A percentile compares a stretch with the other conserved stretches of the same genome.
phyloP scores from a whole-genome alignment of 2,797 vertebrate species.

The Halcyon smyrnensis region DNA sequence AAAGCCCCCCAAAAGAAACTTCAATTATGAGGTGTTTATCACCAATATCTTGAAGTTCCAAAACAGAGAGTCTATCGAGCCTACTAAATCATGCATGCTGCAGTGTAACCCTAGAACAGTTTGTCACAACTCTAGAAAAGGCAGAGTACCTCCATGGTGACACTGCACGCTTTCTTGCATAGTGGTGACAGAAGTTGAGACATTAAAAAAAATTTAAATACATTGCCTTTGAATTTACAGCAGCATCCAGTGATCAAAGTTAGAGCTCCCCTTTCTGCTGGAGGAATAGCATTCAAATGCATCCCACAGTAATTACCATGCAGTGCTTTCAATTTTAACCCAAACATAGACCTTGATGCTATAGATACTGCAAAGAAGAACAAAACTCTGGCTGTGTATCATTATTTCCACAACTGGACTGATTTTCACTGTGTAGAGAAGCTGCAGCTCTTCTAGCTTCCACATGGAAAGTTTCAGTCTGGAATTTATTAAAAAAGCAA shows the following conservation, averaged over 20 bases:
- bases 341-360: neutral
- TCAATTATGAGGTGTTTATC: neutral
- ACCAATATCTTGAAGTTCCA: neutral
- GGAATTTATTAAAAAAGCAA: conserved; percentile 22
- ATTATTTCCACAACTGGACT: neutral
- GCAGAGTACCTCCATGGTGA: neutral
- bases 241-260: neutral
- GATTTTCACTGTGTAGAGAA: neutral
- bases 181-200: neutral
- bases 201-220: neutral
- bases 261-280: neutral
- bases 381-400: neutral
- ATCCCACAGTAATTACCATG: neutral
- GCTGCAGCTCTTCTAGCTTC: neutral
- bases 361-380: neutral
- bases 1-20: neutral
- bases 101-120: neutral
- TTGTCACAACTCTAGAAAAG: neutral
- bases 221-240: neutral
- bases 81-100: neutral
- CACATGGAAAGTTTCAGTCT: neutral
- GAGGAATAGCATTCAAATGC: neutral
- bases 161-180: neutral
- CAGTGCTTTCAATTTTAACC: neutral
- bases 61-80: neutral